A percentile compares a stretch with the other conserved stretches of the same genome.
phyloP scores from a whole-genome alignment of 2,797 vertebrate genomes.

The Acridotheres tristis region DNA sequence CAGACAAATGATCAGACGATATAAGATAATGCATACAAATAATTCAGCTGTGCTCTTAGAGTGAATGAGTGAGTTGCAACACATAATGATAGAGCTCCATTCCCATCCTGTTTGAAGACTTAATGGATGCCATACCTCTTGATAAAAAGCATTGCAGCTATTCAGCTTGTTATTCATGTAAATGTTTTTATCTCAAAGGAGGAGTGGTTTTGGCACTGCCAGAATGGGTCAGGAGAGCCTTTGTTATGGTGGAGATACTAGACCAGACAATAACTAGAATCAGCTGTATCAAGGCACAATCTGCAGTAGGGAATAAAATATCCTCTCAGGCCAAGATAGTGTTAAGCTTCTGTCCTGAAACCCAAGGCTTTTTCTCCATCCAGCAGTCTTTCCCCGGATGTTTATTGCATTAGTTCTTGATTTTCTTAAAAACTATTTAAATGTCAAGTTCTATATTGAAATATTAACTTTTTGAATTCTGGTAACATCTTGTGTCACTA shows the following conservation, averaged over 20 bases:
- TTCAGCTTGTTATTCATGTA: background rate
- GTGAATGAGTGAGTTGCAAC: background rate
- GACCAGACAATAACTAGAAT: background rate
- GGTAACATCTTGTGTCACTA: fast-evolving
- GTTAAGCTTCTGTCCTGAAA: background rate
- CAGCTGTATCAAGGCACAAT: background rate
- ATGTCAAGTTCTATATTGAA: background rate
- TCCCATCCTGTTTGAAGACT: background rate
- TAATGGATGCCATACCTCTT: background rate
- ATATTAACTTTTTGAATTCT: background rate
- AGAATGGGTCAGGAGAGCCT: background rate
- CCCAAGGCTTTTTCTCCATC: background rate
- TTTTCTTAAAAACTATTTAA: background rate
- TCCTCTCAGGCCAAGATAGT: background rate
- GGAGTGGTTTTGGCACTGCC: background rate
- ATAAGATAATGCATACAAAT: background rate
- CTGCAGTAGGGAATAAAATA: background rate
- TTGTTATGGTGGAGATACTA: background rate
- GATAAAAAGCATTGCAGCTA: background rate
- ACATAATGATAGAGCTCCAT: background rate
- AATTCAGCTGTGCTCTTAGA: background rate
- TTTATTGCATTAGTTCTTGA: background rate
- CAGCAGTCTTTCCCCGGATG: background rate
- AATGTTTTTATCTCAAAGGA: background rate
- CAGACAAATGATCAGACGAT: background rate